phyloP scores from a whole-genome alignment of 2,888 invertebrate species.

The Catocala fraxini region DNA sequence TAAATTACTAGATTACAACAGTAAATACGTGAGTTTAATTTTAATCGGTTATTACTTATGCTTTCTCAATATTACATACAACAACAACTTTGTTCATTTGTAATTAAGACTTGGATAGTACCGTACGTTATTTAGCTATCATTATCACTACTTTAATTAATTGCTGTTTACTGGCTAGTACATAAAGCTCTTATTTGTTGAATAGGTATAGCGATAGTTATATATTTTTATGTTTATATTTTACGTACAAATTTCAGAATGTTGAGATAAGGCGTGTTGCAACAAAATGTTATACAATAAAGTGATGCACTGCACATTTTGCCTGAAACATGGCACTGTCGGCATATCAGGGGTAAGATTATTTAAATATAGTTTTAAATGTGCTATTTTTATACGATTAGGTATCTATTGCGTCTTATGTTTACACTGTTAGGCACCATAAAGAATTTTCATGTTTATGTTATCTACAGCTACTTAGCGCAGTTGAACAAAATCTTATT shows the following conservation, averaged over 20 bases:
- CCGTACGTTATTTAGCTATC: conserved; percentile 10
- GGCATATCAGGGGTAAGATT: conserved; percentile 71
- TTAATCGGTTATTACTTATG: conserved; percentile 7
- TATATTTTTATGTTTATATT: conserved; percentile 7
- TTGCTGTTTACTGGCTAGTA: not conserved
- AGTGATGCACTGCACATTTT: conserved; percentile 76
- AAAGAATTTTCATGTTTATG: too few species aligned
- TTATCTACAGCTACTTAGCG: too few species aligned
- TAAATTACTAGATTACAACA: conserved; percentile 21
- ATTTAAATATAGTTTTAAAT: too few species aligned
- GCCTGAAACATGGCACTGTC: conserved; percentile 69
- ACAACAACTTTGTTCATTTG: conserved; percentile 22
- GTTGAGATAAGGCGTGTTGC: conserved; percentile 60
- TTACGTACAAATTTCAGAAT: conserved; percentile 67
- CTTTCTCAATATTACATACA: conserved; percentile 6
- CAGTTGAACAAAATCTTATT: too few species aligned
- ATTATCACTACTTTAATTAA: not conserved
- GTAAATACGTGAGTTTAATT: conserved; percentile 38
- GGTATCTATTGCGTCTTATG: too few species aligned
- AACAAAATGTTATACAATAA: conserved; percentile 76
- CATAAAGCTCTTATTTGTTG: not conserved
- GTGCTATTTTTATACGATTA: conserved; percentile 2
- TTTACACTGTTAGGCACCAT: not conserved
- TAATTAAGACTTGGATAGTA: conserved; percentile 11
- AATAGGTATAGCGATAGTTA: too few species aligned